Base-by-base conservation (phyloP, 1,140 invertebrate genomes). In the Himalopsyche phryganea region DNA sequence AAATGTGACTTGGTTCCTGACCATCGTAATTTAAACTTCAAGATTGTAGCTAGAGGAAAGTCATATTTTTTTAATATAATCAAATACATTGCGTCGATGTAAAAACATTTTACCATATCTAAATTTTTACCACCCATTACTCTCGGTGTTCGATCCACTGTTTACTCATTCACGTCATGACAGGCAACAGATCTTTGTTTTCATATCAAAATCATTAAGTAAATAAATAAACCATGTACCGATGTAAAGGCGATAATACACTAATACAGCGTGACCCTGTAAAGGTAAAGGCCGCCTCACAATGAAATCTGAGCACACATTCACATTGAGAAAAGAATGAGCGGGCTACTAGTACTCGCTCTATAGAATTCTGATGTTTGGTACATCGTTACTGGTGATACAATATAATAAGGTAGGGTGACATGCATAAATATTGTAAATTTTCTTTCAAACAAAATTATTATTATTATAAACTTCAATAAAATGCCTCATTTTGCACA, bases 151-250 rank as follows among this genome's bases (percentile, higher is more conserved):
- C 36, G 50, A 52, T 52, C 28, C 20, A 20, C 20, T 42, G 17
- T 19, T 17, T n/a, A 28, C n/a, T 13, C 50, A 28, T 52, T 23
- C 50, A 44, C 36, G 18, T 42, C 40, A 17, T 60, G 58, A 60
- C 58, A 55, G 58, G 45, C 41, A 55, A 60, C 52, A 55, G 45
- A 60, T 55, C 53, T 55, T 50, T 36, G 58, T 55, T 55, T 52
- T 52, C 40, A 55, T 52, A 60, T 52, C 58, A 46, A 46, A 46
- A 60, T 60, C 58, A 56, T 56, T 60, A 56, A 51, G 58, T 46
- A 55, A 60, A 55, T 47, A 60, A 60, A 55, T 44, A 55, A 50
- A 54, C 58, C 20, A 17, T 23, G 56, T 41, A 36, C 28, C 7
- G 17, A 35, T 50, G 18, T 35, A 11, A 36, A 40, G 33, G 18